Percentiles rank a stretch among this genome's conserved stretches.
These are phyloP conservation scores for Tenualosa ilisha DNA, from an alignment of 2,797 vertebrate genomes.

Conservation along the genomic window DNA sequence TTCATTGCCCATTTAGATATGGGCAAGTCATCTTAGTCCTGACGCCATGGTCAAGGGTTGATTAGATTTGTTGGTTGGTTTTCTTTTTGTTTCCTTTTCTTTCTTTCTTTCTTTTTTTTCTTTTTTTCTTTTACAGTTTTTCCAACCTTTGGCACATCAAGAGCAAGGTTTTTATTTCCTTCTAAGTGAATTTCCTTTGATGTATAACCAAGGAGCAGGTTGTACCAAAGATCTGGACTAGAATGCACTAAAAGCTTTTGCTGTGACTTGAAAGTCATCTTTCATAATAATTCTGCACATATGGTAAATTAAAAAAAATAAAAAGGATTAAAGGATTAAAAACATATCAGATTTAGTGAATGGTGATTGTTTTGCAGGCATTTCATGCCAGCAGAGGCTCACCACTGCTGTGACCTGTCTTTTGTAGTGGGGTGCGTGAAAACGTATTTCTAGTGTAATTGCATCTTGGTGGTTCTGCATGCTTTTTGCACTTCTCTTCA, in stretches of 20 bases:
- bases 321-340: conserved; percentile 36
- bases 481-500: conserved; percentile 72
- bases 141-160: conserved; percentile 55
- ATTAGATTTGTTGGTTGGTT: conserved; percentile 36
- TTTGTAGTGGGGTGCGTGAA: conserved; percentile 54
- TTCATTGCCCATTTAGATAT: neutral
- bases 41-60: conserved; percentile 38
- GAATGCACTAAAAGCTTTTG: conserved; percentile 69
- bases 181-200: conserved; percentile 56
- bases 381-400: conserved; percentile 45
- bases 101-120: too few relatives aligned
- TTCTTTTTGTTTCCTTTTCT: conserved; percentile 40
- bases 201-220: conserved; percentile 74
- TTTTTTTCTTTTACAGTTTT: conserved; percentile 41
- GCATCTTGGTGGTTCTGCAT: conserved; percentile 67
- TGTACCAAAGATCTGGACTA: conserved; percentile 75
- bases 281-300: conserved; percentile 53
- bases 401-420: conserved; percentile 51
- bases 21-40: conserved; percentile 7
- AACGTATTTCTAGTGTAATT: conserved; percentile 57
- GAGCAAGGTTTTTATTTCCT: conserved; percentile 47
- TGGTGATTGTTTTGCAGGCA: conserved; percentile 49
- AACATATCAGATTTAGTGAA: conserved; percentile 60
- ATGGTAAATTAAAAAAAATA: conserved; percentile 64
- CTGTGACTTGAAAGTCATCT: conserved; percentile 63